phyloP scores from a whole-genome alignment of 2,888 invertebrate species.

The Coleophora flavipennella region DNA sequence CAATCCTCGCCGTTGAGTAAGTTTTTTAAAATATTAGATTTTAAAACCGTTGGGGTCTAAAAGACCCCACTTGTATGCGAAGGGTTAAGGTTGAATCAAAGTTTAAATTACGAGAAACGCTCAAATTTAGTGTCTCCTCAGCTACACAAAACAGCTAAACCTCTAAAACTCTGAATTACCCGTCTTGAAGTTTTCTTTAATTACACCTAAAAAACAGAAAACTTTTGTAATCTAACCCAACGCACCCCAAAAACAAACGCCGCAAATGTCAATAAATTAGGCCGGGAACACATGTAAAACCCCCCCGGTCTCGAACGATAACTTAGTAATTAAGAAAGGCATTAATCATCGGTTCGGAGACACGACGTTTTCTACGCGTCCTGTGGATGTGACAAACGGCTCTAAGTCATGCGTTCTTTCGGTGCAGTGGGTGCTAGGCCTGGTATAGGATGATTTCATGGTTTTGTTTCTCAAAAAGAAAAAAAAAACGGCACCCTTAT shows the following conservation, averaged over 20 bases:
- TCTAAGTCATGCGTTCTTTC: slow-evolving; percentile 44
- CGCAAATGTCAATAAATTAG: slow-evolving; percentile 65
- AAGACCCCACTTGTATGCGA: too few species aligned
- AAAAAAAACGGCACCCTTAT: too few species aligned
- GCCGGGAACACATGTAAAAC: slow-evolving; percentile 56
- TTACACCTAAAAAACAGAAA: slow-evolving; percentile 15
- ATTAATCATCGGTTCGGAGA: slow-evolving; percentile 65
- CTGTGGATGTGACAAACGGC: slow-evolving; percentile 62
- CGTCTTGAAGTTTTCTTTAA: too few species aligned
- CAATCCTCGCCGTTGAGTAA: too few species aligned
- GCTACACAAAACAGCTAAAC: too few species aligned
- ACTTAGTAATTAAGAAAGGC: slow-evolving; percentile 69
- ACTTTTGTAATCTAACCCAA: slow-evolving; percentile 28
- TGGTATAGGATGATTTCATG: slow-evolving; percentile 12
- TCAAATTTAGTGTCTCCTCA: too few species aligned
- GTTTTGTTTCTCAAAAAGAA: too few species aligned
- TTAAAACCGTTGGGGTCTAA: too few species aligned
- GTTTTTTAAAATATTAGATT: too few species aligned
- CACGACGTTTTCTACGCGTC: slow-evolving; percentile 38
- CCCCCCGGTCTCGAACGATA: slow-evolving; percentile 42
- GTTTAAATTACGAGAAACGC: too few species aligned
- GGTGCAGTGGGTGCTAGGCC: slow-evolving; percentile 29
- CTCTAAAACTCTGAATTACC: too few species aligned
- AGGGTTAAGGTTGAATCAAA: too few species aligned
- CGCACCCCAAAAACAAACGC: slow-evolving; percentile 33